Evolutionary conservation across 2,888 invertebrate genomes (phyloP).

Genomic region (Noctua comes): DNA sequence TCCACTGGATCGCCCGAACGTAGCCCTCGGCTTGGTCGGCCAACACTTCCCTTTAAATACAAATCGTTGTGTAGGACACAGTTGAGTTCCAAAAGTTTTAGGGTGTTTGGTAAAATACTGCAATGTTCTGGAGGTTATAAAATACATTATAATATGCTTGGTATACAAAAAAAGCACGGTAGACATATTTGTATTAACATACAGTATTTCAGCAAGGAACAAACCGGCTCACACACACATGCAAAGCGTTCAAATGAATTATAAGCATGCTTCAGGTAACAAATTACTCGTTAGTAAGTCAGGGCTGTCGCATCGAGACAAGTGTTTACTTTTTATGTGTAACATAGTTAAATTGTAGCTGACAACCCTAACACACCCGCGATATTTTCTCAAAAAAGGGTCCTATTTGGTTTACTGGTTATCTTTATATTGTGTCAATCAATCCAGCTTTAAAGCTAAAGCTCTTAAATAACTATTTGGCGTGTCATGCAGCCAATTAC

Average conservation of each 20-base stretch:
- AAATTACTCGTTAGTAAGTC: neutral
- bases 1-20: conserved; percentile 98
- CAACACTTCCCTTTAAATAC: conserved; percentile 92
- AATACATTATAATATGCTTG: neutral
- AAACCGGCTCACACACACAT: neutral
- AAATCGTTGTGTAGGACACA: neutral
- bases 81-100: neutral
- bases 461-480: neutral
- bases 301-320: neutral
- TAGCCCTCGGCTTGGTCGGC: conserved; percentile 96
- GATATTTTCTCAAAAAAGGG: neutral
- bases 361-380: neutral
- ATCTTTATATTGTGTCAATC: neutral
- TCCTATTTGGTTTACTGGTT: neutral
- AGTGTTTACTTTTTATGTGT: neutral
- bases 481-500: neutral
- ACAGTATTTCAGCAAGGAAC: neutral
- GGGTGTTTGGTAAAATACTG: conserved; percentile 46
- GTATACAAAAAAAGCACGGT: neutral
- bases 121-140: conserved; percentile 15
- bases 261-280: neutral
- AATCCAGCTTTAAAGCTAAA: neutral
- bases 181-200: neutral
- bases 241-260: conserved; percentile 1
- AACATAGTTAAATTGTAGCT: neutral